Evolutionary conservation across 2,888 invertebrate species (phyloP), one percentile per base, ranked within the genome.

Genomic region (Neocrepidodera transversa): DNA sequence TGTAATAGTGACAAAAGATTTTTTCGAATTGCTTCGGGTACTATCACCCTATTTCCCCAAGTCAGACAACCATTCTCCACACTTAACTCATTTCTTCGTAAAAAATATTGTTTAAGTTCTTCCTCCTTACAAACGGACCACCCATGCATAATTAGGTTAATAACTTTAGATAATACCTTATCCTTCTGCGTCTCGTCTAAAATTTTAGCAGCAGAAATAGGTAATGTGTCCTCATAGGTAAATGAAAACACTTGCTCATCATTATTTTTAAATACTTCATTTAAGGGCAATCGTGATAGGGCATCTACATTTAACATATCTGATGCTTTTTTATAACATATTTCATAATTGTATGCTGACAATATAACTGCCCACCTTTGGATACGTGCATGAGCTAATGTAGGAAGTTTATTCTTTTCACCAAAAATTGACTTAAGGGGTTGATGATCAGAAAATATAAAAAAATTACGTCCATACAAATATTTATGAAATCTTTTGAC

Each of bases 401-500:
- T n/a, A n/a, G n/a, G n/a, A n/a, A n/a, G n/a, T n/a, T n/a, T n/a
- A n/a, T n/a, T 62, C 14, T 53, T 54, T 52, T 47, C 38, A 32
- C 52, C 62, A 35, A 64, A 66, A 23, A 62, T 60, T 18, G 50
- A 26, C 51, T 55, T 65, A n/a, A n/a, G n/a, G n/a, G n/a, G n/a
- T n/a, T n/a, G n/a, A n/a, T n/a, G n/a, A n/a, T n/a, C n/a, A n/a
- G n/a, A n/a, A n/a, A n/a, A n/a, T n/a, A n/a, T n/a, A n/a, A n/a
- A n/a, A n/a, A n/a, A n/a, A n/a, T n/a, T 54, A 5, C 65, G 66
- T 2, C 75, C 76, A 32, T 68, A 57, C 43, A 78, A 63, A 70
- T 75, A 78, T 52, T 76, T 72, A 60, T 74, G 68, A 62, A 75
- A 76, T 38, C 70, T 73, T 26, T 10, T 74, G n/a, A n/a, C n/a